phyloP scores from a whole-genome alignment of 1,140 invertebrate species.

The Holotrichia oblita region DNA sequence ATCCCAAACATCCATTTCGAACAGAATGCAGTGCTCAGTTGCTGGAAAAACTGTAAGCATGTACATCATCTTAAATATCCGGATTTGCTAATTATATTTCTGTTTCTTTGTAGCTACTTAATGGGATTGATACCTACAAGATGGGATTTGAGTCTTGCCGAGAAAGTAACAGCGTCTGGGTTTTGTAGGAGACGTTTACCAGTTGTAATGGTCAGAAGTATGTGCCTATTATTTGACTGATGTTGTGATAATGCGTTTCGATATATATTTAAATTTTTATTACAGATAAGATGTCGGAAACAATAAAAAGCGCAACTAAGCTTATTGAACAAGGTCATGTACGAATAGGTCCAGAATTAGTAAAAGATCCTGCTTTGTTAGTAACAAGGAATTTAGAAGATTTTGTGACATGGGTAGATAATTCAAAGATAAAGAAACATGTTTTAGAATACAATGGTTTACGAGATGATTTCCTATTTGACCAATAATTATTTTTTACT shows the following conservation, averaged over 20 bases:
- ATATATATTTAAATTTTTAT: conserved; percentile 31
- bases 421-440: too few species aligned
- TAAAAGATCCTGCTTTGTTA: conserved; percentile 97
- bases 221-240: conserved; percentile 52
- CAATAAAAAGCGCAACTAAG: too few species aligned
- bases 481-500: conserved; percentile 43
- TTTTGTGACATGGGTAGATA: conserved; percentile 98
- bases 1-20: conserved; percentile 86
- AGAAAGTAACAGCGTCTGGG: conserved; percentile 86
- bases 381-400: conserved; percentile 95
- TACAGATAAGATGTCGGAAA: conserved; percentile 89
- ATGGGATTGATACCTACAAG: conserved; percentile 94
- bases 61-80: background rate
- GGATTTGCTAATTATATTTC: background rate
- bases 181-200: conserved; percentile 94
- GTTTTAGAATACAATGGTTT: conserved; percentile 93
- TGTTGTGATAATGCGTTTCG: background rate
- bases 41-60: conserved; percentile 88
- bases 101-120: conserved; percentile 63
- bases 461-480: conserved; percentile 66
- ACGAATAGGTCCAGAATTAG: conserved; percentile 91
- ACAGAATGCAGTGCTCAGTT: conserved; percentile 84
- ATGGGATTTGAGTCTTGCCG: conserved; percentile 83
- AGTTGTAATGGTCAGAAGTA: conserved; percentile 89
- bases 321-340: conserved; percentile 98